Evolutionary conservation across 2,888 invertebrate species (phyloP).

Genomic region (Ornithoptera priamus): DNA sequence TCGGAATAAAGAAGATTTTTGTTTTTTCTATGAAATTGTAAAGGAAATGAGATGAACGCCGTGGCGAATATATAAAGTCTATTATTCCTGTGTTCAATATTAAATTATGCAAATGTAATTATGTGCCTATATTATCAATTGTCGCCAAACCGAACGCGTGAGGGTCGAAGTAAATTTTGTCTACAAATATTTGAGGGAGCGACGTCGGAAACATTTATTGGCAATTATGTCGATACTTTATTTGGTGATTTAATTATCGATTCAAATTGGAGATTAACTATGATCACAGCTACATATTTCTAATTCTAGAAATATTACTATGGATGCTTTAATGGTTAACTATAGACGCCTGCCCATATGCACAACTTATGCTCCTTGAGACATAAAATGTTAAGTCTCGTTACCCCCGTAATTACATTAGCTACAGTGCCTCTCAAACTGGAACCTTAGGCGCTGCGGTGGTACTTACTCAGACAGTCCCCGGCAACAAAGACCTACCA

Average conservation of each 20-base stretch:
- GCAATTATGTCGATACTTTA: slow-evolving; percentile 28
- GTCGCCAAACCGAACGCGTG: slow-evolving; percentile 10
- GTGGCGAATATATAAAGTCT: not conserved
- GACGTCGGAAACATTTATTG: slow-evolving; percentile 38
- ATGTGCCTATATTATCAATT: slow-evolving; percentile 6
- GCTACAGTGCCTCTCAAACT: no score
- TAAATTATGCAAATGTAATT: slow-evolving; percentile 11
- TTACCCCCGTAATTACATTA: no score
- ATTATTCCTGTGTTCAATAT: slow-evolving; percentile 8
- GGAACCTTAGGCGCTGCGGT: no score
- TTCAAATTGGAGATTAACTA: slow-evolving; percentile 16
- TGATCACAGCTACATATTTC: not conserved
- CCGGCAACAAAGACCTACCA: no score
- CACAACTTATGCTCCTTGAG: no score
- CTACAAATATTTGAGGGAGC: slow-evolving; percentile 58
- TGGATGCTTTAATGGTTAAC: not conserved
- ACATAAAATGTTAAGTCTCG: no score
- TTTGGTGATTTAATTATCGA: slow-evolving; percentile 15
- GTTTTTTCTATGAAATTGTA: not conserved
- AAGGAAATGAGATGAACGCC: not conserved
- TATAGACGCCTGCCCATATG: no score
- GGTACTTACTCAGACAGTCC: no score
- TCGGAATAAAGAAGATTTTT: not conserved
- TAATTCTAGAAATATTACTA: not conserved
- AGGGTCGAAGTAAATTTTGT: slow-evolving; percentile 43